Evolutionary conservation across 2,797 vertebrate species (phyloP), one percentile per base, ranked within the genome.

Genomic region (Sebastes taczanowskii): DNA sequence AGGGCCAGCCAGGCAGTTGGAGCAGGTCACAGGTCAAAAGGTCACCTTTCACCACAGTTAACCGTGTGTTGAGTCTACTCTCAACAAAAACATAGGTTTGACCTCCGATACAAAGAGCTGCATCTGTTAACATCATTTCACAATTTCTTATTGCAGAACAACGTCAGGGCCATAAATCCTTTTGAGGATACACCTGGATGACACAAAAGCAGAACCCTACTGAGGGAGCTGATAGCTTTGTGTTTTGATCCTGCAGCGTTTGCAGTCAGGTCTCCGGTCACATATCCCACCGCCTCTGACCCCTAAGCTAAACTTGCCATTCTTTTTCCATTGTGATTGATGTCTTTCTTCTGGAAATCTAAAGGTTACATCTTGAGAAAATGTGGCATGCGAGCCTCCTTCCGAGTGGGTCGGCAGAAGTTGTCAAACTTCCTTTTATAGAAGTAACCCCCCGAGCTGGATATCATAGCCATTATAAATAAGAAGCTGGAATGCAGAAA

Each of bases 371-470:
- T 94, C 88, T 92, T 77, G 74, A 88, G 71, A 91, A 85, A 87
- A 86, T 84, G 81, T 77, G 79, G 83, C 85, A 92, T 81, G 81
- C 67, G 35, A 91, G 67, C 83, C 87, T 91, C 81, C 72, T 88
- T 78, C 80, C 0, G 22, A 88, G 71, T 42, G 64, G 79, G 59
- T 89, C 79, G 35, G 84, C 84, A 89, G 88, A 93, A 91, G 78
- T 86, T 85, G 86, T 82, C 86, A 85, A 83, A 92, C 87, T 94
- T 94, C 93, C 94, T 95, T 95, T 93, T 95, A 95, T 94, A 94
- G 94, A 94, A 95, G 91, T 86, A 88, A 87, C 90, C 87, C 92
- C 86, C 84, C 16, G 76, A 88, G 89, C 84, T 86, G 78, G 85
- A 94, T 90, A 91, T 91, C 82, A 83, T 59, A 65, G 91, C 91